phyloP scores from a whole-genome alignment of 2,113 vertebrate genomes.

The Marcusenius ussheri region DNA sequence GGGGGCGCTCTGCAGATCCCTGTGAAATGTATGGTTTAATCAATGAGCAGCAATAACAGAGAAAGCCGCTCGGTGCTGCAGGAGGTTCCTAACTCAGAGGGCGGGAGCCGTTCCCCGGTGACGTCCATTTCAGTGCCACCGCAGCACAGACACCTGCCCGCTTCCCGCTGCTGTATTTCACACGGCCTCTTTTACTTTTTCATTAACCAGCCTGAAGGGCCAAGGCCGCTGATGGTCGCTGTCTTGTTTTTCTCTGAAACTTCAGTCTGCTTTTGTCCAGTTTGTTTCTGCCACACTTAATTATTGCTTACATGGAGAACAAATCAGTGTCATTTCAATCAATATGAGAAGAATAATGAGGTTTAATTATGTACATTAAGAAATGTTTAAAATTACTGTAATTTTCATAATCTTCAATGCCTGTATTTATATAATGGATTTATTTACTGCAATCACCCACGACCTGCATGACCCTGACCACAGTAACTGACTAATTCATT shows the following conservation, averaged over 20 bases:
- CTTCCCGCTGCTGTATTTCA: background rate
- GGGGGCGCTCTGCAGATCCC: background rate
- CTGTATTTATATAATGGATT: background rate
- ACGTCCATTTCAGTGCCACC: background rate
- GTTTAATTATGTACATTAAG: background rate
- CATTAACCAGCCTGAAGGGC: background rate
- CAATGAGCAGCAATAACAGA: background rate
- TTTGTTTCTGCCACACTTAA: background rate
- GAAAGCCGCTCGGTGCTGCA: background rate
- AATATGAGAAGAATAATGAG: background rate
- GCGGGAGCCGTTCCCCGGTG: background rate
- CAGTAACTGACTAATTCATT: background rate
- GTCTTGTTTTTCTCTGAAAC: background rate
- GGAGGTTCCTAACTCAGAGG: background rate
- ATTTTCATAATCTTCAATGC: background rate
- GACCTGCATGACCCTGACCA: background rate
- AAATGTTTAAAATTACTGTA: background rate
- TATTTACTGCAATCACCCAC: background rate
- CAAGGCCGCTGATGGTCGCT: background rate
- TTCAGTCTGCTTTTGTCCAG: background rate
- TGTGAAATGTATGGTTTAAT: background rate
- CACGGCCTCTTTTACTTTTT: background rate
- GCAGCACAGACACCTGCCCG: background rate
- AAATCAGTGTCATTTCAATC: background rate
- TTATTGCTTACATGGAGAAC: background rate